These are phyloP conservation scores for Ageneiosus marmoratus DNA, from an alignment of 2,113 vertebrate species.

Conservation along the genomic window DNA sequence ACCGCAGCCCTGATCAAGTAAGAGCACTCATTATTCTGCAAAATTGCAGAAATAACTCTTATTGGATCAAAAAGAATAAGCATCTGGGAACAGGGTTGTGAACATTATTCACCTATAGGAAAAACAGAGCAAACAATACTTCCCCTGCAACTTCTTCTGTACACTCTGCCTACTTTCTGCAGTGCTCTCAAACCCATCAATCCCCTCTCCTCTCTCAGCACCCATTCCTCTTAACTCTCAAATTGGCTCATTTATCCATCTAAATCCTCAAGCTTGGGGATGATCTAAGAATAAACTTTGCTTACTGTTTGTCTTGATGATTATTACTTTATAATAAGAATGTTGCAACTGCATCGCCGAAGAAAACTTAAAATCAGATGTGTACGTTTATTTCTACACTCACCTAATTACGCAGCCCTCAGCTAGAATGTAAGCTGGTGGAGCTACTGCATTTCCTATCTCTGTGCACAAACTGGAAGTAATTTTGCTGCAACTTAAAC, in stretches of 20 bases:
- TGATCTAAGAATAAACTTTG: not conserved
- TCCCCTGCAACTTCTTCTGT: not conserved
- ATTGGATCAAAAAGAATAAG: not conserved
- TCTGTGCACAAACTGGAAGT: not conserved
- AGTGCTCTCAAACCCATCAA: not conserved
- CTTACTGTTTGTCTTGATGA: conserved; percentile 11
- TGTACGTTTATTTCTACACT: not conserved
- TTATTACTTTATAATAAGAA: conserved; percentile 24
- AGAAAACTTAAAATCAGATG: not conserved
- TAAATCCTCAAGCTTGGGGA: not conserved
- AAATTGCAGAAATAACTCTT: not conserved
- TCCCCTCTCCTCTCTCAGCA: not conserved
- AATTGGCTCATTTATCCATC: not conserved
- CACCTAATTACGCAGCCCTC: not conserved
- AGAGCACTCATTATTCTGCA: not conserved
- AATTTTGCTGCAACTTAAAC: not conserved
- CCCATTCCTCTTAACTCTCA: not conserved
- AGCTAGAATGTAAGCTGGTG: not conserved
- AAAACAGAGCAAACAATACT: not conserved
- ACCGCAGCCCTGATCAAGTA: not conserved
- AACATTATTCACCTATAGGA: not conserved
- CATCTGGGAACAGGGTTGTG: not conserved
- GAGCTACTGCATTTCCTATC: not conserved
- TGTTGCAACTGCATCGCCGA: not conserved
- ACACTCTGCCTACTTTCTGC: not conserved